phyloP scores from a whole-genome alignment of 1,140 invertebrate genomes.

The Phymorhynchus buccinoides region DNA sequence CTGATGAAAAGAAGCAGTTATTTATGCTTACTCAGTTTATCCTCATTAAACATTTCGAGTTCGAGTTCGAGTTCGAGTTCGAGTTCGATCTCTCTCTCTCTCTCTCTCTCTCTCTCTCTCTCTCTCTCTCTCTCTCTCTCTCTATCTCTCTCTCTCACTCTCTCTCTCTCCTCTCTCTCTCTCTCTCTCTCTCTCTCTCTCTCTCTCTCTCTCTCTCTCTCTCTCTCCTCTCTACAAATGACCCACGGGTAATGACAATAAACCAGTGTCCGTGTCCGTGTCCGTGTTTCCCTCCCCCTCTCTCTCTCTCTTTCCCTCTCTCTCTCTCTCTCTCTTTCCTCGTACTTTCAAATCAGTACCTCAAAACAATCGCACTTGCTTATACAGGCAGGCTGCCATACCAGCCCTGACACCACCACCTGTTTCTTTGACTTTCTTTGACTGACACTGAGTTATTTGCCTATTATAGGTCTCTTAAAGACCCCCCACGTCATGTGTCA shows the following conservation, averaged over 20 bases:
- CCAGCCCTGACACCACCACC: background rate
- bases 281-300: background rate
- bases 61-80: too few relatives aligned
- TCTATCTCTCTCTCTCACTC: background rate
- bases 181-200: constrained; percentile 17
- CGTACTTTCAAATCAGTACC: background rate
- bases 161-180: background rate
- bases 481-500: too few relatives aligned
- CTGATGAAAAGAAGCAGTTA: too few relatives aligned
- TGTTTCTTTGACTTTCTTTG: background rate
- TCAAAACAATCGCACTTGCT: background rate
- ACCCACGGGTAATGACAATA: too few relatives aligned
- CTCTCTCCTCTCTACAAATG: background rate
- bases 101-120: background rate
- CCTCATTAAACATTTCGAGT: too few relatives aligned
- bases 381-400: background rate
- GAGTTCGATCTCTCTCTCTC: background rate
- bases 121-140: too few relatives aligned
- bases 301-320: constrained; percentile 22
- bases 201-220: constrained; percentile 17
- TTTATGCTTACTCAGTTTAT: too few relatives aligned
- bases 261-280: too few relatives aligned
- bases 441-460: too few relatives aligned
- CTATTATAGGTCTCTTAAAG: too few relatives aligned
- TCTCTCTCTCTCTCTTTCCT: background rate